Evolutionary conservation across 2,113 vertebrate species (phyloP).

Genomic region (Poecilia latipinna): DNA sequence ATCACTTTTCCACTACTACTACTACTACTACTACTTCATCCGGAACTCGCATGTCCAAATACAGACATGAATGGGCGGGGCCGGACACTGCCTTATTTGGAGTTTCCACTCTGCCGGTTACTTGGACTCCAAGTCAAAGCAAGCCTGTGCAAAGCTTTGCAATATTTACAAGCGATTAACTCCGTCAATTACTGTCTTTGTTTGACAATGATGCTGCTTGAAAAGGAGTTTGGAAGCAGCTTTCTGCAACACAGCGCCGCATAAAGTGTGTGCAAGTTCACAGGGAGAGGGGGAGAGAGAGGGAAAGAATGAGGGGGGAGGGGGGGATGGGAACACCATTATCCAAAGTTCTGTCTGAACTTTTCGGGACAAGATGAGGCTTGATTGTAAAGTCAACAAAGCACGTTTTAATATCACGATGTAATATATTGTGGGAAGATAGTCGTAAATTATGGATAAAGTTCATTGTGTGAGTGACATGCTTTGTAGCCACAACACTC

Average conservation of each 20-base stretch:
- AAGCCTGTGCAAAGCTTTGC: conserved; percentile 67
- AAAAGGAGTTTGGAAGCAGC: conserved; percentile 20
- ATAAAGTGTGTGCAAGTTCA: conserved; percentile 14
- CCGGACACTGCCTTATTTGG: conserved; percentile 94
- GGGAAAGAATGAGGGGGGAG: not conserved
- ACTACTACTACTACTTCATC: conserved; percentile 66
- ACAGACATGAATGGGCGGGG: conserved; percentile 80
- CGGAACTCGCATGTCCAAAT: conserved; percentile 92
- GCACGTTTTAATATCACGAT: accelerated
- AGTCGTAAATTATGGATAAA: not conserved
- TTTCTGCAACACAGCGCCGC: conserved; percentile 26
- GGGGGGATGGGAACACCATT: too few relatives aligned
- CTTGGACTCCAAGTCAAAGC: conserved; percentile 73
- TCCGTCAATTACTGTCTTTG: conserved; percentile 63
- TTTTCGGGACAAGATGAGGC: not conserved
- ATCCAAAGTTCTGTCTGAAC: not conserved
- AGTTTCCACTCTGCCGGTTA: conserved; percentile 85
- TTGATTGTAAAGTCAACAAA: not conserved
- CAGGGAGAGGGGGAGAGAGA: not conserved
- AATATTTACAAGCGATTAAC: conserved; percentile 79
- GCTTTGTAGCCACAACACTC: not conserved
- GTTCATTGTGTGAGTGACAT: conserved; percentile 7
- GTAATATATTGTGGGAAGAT: not conserved
- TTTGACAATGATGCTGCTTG: conserved; percentile 34
- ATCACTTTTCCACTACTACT: conserved; percentile 87